These are phyloP conservation scores for Drosophila ercepeae DNA, from an alignment of 1,140 invertebrate genomes.

Conservation along the genomic window DNA sequence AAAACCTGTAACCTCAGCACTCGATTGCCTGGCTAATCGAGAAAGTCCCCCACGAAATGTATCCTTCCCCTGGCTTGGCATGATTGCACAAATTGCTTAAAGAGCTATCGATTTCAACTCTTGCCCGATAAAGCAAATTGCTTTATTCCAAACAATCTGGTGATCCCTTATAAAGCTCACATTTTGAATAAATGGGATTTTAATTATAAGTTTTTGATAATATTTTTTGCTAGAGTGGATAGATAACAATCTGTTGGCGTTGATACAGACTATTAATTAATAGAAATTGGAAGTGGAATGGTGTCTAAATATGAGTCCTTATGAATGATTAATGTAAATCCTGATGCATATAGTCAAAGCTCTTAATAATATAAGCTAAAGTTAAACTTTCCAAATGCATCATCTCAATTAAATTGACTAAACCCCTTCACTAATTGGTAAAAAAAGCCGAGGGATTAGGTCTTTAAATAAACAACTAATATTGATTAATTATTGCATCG, in stretches of 20 bases:
- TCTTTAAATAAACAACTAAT: no score
- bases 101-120: constrained; percentile 61
- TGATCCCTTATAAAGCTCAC: not conserved
- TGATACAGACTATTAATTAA: not conserved
- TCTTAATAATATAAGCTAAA: no score
- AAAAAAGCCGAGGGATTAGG: no score
- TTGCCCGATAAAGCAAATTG: constrained; percentile 37
- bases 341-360: no score
- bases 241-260: no score
- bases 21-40: constrained; percentile 63
- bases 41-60: constrained; percentile 57
- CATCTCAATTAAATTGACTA: no score
- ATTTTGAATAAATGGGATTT: not conserved
- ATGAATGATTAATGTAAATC: no score
- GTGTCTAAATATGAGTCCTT: no score
- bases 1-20: constrained; percentile 48
- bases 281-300: no score
- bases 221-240: no score
- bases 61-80: not conserved
- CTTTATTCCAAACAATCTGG: constrained; percentile 26
- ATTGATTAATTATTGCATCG: not conserved
- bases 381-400: no score
- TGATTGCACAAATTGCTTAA: constrained; percentile 44
- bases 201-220: not conserved
- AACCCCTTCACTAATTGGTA: no score